Evolutionary conservation across 2,888 invertebrate species (phyloP).

Genomic region (Sminthurinus aureus): DNA sequence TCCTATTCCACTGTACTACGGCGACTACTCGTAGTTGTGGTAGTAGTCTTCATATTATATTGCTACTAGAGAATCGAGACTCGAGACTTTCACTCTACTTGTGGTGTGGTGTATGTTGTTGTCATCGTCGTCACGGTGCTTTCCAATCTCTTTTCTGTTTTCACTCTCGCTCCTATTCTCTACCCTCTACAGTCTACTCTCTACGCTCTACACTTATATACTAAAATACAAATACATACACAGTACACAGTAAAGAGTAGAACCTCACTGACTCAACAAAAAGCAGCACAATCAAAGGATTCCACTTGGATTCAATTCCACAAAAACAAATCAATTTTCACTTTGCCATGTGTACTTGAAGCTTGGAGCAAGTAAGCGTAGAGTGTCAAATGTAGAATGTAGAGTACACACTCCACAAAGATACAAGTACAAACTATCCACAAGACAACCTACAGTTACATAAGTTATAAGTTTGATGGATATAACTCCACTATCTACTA

Average conservation of each 20-base stretch:
- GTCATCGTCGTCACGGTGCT: not conserved
- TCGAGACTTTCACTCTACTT: not conserved
- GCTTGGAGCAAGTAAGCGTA: not conserved
- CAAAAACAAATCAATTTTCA: constrained; percentile 35
- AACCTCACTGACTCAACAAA: constrained; percentile 8
- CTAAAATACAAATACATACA: not conserved
- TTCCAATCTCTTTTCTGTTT: not conserved
- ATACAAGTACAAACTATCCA: no score
- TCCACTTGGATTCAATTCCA: constrained; percentile 31
- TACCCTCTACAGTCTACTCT: not conserved
- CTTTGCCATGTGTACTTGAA: constrained; percentile 4
- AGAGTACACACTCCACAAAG: no score
- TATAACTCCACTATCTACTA: no score
- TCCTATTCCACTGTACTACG: not conserved
- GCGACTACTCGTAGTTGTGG: no score
- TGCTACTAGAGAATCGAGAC: no score
- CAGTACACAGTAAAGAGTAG: not conserved
- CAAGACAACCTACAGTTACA: no score
- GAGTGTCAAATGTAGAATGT: no score
- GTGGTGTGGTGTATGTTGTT: not conserved
- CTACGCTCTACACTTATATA: not conserved
- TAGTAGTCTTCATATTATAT: no score
- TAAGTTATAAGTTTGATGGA: no score
- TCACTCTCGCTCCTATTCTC: not conserved
- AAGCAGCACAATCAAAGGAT: constrained; percentile 18